Conservation (phyloP, 2,797 vertebrate species). For the Coluber constrictor region DNA sequence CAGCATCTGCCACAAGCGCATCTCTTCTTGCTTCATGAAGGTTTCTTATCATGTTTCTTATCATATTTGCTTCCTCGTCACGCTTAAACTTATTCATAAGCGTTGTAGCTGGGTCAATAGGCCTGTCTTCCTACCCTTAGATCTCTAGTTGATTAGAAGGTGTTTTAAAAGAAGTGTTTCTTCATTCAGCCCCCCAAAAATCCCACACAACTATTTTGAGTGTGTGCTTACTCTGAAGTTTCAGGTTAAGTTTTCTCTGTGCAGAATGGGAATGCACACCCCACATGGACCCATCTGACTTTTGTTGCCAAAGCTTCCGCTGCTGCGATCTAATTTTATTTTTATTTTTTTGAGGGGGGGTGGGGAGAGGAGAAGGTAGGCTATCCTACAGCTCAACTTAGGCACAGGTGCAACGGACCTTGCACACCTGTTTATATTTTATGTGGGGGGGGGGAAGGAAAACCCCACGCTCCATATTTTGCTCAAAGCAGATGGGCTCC, state of each 20-base stretch:
- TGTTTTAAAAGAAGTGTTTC: background rate
- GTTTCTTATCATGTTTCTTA: background rate
- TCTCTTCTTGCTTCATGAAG: background rate
- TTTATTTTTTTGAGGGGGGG: background rate
- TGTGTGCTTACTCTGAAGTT: background rate
- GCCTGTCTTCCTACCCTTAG: background rate
- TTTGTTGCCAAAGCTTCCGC: background rate
- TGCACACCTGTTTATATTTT: background rate
- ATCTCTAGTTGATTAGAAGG: background rate
- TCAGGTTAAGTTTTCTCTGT: background rate
- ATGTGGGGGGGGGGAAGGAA: background rate
- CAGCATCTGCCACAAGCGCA: background rate
- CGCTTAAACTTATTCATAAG: background rate
- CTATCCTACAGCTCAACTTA: background rate
- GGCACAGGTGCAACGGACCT: background rate
- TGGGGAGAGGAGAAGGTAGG: background rate
- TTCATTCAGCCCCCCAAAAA: background rate
- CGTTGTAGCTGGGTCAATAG: background rate
- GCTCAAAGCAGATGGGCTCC: background rate
- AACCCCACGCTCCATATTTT: background rate
- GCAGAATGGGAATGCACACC: background rate
- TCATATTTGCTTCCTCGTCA: background rate
- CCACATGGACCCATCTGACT: background rate
- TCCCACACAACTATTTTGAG: background rate
- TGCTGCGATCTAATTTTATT: background rate